phyloP scores from a whole-genome alignment of 2,113 vertebrate species.

The Cyrtonyx montezumae region DNA sequence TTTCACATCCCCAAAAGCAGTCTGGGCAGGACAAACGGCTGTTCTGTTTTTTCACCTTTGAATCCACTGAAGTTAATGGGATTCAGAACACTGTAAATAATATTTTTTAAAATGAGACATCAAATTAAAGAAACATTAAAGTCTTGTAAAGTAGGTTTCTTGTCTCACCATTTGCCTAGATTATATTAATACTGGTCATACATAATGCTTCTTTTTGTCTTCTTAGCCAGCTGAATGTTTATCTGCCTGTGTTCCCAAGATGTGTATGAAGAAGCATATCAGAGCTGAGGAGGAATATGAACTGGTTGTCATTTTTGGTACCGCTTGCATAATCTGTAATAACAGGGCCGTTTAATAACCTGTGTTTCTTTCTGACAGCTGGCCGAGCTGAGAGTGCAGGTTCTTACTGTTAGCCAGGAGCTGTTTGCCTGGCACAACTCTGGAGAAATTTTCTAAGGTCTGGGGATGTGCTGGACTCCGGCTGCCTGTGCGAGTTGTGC shows the following conservation, averaged over 20 bases:
- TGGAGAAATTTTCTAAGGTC: neutral
- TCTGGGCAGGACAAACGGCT: neutral
- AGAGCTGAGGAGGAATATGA: neutral
- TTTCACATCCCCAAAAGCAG: neutral
- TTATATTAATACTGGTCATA: neutral
- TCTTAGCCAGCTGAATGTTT: neutral
- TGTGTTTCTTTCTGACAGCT: constrained; percentile 25
- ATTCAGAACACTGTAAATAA: neutral
- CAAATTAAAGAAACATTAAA: neutral
- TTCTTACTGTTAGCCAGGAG: constrained; percentile 1
- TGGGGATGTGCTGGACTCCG: neutral
- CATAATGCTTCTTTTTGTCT: neutral
- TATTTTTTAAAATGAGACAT: neutral
- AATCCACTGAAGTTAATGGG: neutral
- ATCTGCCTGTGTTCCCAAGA: neutral
- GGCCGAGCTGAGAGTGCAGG: neutral
- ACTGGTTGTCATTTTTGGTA: constrained; percentile 33
- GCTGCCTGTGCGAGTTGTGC: neutral
- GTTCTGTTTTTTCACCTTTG: neutral
- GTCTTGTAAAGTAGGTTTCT: neutral
- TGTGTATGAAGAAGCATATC: neutral
- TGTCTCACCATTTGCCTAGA: neutral
- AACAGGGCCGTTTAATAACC: constrained; percentile 9
- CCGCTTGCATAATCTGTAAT: constrained; percentile 22
- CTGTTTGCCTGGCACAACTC: neutral